Evolutionary conservation across 2,113 vertebrate genomes (phyloP).

Genomic region (Macquaria ambigua): DNA sequence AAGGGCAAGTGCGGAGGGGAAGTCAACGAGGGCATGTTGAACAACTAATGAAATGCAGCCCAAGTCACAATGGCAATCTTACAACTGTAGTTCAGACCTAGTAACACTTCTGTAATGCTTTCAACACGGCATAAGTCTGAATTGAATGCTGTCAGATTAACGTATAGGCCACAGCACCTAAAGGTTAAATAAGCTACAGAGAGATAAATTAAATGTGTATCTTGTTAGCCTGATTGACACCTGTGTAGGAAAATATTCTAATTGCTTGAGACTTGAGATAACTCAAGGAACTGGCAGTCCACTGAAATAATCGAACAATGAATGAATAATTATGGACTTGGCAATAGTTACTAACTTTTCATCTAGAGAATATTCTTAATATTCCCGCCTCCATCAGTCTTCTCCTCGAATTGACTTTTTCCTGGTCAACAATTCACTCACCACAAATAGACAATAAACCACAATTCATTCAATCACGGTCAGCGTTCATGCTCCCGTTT

Average conservation of each 20-base stretch:
- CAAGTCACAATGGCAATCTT: too few species aligned
- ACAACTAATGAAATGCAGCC: too few species aligned
- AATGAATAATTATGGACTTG: neutral
- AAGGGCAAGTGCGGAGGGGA: too few species aligned
- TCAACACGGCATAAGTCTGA: too few species aligned
- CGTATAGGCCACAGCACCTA: too few species aligned
- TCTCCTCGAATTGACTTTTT: neutral
- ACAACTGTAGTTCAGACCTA: too few species aligned
- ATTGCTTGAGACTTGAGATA: neutral
- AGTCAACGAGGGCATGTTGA: too few species aligned
- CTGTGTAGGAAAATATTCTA: neutral
- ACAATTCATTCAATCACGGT: constrained; percentile 4
- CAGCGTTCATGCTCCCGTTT: neutral
- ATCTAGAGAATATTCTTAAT: neutral
- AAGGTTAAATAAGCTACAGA: neutral
- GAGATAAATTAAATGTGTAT: neutral
- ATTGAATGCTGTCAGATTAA: too few species aligned
- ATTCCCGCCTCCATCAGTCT: neutral
- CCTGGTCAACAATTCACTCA: neutral
- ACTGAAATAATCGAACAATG: neutral
- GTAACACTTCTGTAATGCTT: too few species aligned
- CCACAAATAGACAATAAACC: neutral
- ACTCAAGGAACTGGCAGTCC: neutral
- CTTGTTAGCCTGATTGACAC: neutral
- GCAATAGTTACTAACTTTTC: neutral